These are phyloP conservation scores for Drosophila kikkawai DNA, from an alignment of 1,140 invertebrate species.

Conservation along the genomic window DNA sequence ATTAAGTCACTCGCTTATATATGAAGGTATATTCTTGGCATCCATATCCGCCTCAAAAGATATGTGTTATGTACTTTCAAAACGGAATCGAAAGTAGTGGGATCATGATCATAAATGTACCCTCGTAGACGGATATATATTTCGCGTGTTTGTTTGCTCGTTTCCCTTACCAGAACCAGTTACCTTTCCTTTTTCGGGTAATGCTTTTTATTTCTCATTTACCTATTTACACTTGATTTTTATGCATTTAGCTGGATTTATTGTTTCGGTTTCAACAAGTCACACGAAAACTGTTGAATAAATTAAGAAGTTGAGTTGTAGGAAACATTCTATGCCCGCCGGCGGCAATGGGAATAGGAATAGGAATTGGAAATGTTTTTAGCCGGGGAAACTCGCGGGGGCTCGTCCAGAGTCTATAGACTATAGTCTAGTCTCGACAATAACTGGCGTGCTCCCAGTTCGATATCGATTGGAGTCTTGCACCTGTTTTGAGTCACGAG, in stretches of 20 bases:
- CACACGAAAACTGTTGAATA: conserved; percentile 67
- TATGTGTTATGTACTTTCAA: conserved; percentile 19
- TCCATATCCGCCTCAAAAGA: conserved; percentile 52
- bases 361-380: background rate
- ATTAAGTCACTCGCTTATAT: conserved; percentile 52
- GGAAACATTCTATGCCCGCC: conserved; percentile 18
- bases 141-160: conserved; percentile 12
- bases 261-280: conserved; percentile 58
- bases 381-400: conserved; percentile 20
- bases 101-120: conserved; percentile 14
- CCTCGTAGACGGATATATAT: conserved; percentile 5
- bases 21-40: conserved; percentile 59
- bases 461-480: conserved; percentile 7
- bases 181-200: conserved; percentile 71
- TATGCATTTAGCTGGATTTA: conserved; percentile 65
- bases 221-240: conserved; percentile 47
- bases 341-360: conserved; percentile 13
- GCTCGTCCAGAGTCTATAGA: conserved; percentile 23
- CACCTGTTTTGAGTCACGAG: conserved; percentile 52
- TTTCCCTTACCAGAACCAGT: conserved; percentile 63
- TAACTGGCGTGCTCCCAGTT: conserved; percentile 22
- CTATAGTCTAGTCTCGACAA: conserved; percentile 27
- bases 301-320: conserved; percentile 47
- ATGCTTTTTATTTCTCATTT: conserved; percentile 36
- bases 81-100: conserved; percentile 36